phyloP scores from a whole-genome alignment of 2,113 vertebrate species.

The Nymphicus hollandicus region DNA sequence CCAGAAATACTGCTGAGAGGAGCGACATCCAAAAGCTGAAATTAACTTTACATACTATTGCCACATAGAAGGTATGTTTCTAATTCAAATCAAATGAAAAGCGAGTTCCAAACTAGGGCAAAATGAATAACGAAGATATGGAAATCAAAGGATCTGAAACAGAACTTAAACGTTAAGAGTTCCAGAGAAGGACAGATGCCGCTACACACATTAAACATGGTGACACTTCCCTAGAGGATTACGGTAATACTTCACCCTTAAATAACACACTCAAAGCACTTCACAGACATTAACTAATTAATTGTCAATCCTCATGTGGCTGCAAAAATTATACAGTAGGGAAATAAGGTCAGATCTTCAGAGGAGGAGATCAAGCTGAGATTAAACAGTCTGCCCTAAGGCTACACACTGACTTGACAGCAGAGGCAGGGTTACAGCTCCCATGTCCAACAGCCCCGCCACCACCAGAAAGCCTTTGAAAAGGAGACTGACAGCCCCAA shows the following conservation, averaged over 20 bases:
- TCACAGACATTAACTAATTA: conserved; percentile 61
- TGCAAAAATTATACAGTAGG: conserved; percentile 51
- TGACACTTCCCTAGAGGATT: neutral
- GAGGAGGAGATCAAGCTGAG: neutral
- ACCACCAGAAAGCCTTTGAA: neutral
- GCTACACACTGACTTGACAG: neutral
- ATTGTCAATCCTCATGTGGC: conserved; percentile 28
- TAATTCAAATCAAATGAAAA: neutral
- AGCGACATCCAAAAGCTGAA: neutral
- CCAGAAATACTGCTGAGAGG: neutral
- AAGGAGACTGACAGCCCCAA: neutral
- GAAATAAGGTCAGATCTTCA: conserved; percentile 48
- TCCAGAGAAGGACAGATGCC: neutral
- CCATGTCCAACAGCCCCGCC: neutral
- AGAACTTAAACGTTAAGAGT: neutral
- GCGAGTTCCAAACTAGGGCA: neutral
- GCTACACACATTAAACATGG: neutral
- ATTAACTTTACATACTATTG: neutral
- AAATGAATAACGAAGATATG: neutral
- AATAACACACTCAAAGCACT: conserved; percentile 35
- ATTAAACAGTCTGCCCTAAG: neutral
- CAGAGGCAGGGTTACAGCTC: neutral
- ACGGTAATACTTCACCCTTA: neutral
- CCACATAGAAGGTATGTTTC: neutral
- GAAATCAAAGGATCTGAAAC: neutral